Base-by-base conservation (phyloP, 1,140 invertebrate species). In the Sesamia nonagrioides region DNA sequence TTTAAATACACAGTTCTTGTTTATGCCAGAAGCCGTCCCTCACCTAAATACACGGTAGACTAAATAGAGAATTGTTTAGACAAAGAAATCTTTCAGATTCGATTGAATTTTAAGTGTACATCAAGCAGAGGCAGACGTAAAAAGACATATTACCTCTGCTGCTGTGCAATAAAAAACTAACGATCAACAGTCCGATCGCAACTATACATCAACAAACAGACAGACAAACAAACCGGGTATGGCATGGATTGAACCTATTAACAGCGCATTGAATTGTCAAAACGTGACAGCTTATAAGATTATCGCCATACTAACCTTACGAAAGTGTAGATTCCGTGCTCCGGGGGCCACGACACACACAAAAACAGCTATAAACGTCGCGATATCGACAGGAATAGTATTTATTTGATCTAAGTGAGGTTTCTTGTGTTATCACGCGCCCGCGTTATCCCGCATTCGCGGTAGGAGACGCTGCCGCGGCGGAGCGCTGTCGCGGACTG, bases 191-290 rank as follows among this genome's bases (percentile, higher is more conserved):
- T 75, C 40, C 21, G 18, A 75, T 75, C 42, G 73, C 45, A 13
- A 75, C 54, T 74, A 77, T 79, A 85, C 72, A 80, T 79, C 79
- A 84, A 82, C 84, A 86, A 85, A 87, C 84, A 84, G 74, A 82
- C 82, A 82, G 78, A 87, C 86, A 88, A 91, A 91, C 86, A 88
- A 87, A 85, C 83, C 87, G 79, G 78, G 86, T 86, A 86, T 89
- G 78, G 86, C 86, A 86, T 89, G 88, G 89, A 84, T 82, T 84
- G 81, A 82, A 79, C 75, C 82, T 87, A 86, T 86, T 86, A 89
- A 84, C 83, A 86, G 77, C 79, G 69, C 81, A 88, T 84, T 85
- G 83, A 89, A 90, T 88, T 86, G 86, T 86, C 84, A 72, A 85
- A 89, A 90, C 89, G 87, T 90, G 87, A 89, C 87, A 79, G 83